Base-by-base conservation (phyloP, 1,140 invertebrate species). In the Zelostemma sp. region DNA sequence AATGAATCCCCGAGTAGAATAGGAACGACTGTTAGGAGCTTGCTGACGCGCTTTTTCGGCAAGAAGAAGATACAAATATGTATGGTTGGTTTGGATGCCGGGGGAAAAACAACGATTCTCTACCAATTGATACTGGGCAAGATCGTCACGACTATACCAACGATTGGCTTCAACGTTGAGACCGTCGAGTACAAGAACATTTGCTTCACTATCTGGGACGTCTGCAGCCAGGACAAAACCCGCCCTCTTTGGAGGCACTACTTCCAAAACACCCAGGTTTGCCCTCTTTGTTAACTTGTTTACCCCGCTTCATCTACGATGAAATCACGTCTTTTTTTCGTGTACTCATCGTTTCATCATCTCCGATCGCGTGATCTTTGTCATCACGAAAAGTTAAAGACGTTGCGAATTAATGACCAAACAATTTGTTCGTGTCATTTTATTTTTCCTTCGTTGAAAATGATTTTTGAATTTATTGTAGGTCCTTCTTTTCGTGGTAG, bases 31-130 rank as follows among this genome's bases (percentile, higher is more conserved):
- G 94, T 99, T 76, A 98, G 96, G 18, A 93, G 92, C 84, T 87
- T 99, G 55, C 92, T 99, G 74, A 95, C 93, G 57, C 91, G 95
- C 59, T 89, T 99, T 16, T 99, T 99, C 85, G 97, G 97, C 50
- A 99, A 99, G 88, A 98, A 97, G 86, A 95, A 98, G 87, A 98
- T 99, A 94, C 90, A 97, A 83, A 99, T 99, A 84, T 86, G 99
- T 68, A 99, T 99, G 97, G 95, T 89, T 4, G 97, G 97, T 35
- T 87, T 99, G 48, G 97, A 99, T 88, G 96, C 96, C 51, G 97
- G 97, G 75, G 97, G 97, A 75, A 99, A 99, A 90, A 99, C 95
- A 35, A 99, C 97, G 67, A 97, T 99, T 85, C 87, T 99, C 57
- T 99, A 99, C 84, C 98, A 98, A 87, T 87, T 99, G 69, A 99